Evolutionary conservation across 2,797 vertebrate genomes (phyloP).

Genomic region (Enteromius paludinosus): DNA sequence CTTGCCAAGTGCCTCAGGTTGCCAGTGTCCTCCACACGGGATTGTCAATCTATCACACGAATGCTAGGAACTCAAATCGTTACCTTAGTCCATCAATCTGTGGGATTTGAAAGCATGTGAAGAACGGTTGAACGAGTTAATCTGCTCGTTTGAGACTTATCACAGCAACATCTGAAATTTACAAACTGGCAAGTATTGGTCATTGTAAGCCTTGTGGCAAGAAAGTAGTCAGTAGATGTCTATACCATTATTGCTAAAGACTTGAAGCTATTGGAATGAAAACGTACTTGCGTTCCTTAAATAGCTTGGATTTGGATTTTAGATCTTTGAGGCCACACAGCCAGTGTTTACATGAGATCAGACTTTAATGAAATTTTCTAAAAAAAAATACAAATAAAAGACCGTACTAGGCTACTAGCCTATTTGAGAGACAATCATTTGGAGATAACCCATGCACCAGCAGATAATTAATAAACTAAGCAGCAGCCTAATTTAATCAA

Average conservation of each 20-base stretch:
- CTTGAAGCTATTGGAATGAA: neutral
- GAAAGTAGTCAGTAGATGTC: neutral
- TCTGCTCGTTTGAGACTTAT: neutral
- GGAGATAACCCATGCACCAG: neutral
- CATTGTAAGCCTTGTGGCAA: neutral
- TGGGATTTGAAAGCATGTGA: neutral
- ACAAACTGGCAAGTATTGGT: neutral
- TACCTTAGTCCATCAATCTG: neutral
- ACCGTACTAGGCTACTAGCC: neutral
- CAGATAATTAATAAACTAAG: constrained; percentile 9
- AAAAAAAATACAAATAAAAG: neutral
- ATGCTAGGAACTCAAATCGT: constrained; percentile 18
- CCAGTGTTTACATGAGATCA: neutral
- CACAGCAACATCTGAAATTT: neutral
- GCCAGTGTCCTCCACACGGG: neutral
- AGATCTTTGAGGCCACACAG: neutral
- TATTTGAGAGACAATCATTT: neutral
- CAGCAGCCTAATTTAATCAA: neutral
- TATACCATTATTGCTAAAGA: neutral
- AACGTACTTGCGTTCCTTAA: neutral
- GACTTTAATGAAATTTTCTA: neutral
- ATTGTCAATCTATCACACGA: constrained; percentile 18
- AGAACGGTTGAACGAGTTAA: neutral
- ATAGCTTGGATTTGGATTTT: neutral
- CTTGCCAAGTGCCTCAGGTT: constrained; percentile 24